Evolutionary conservation across 2,797 vertebrate species (phyloP).

Genomic region (Syngnathus rostellatus): DNA sequence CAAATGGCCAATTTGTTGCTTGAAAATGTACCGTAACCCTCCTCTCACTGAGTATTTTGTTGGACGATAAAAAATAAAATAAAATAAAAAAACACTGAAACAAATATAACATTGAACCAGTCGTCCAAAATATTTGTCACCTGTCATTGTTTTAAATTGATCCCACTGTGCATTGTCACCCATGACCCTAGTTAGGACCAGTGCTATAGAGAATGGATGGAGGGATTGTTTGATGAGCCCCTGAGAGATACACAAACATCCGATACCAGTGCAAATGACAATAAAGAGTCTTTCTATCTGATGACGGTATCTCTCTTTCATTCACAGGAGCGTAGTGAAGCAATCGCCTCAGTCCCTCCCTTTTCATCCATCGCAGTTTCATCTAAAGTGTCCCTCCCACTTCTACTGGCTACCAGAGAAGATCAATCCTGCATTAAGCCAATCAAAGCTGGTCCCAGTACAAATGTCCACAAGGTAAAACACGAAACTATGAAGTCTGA

Average conservation of each 20-base stretch:
- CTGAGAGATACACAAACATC: neutral
- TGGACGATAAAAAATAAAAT: no score
- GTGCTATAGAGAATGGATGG: no score
- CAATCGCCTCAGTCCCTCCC: constrained; percentile 56
- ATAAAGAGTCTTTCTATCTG: neutral
- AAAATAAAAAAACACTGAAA: no score
- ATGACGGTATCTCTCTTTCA: neutral
- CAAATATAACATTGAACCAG: no score
- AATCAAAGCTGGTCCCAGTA: constrained; percentile 63
- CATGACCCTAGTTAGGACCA: no score
- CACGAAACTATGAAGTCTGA: neutral
- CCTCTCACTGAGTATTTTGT: no score
- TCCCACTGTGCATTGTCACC: no score
- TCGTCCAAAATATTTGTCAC: no score
- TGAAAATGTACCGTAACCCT: no score
- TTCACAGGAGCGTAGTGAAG: constrained; percentile 61
- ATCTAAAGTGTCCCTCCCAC: constrained; percentile 63
- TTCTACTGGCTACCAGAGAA: constrained; percentile 74
- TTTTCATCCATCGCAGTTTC: constrained; percentile 41
- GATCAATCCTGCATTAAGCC: constrained; percentile 74
- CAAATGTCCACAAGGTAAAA: constrained; percentile 77
- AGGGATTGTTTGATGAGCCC: neutral
- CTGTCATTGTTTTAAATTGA: no score
- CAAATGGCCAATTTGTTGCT: no score
- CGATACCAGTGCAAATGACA: neutral